Conservation (phyloP, 2,888 invertebrate genomes). For the Dioctria linearis region DNA sequence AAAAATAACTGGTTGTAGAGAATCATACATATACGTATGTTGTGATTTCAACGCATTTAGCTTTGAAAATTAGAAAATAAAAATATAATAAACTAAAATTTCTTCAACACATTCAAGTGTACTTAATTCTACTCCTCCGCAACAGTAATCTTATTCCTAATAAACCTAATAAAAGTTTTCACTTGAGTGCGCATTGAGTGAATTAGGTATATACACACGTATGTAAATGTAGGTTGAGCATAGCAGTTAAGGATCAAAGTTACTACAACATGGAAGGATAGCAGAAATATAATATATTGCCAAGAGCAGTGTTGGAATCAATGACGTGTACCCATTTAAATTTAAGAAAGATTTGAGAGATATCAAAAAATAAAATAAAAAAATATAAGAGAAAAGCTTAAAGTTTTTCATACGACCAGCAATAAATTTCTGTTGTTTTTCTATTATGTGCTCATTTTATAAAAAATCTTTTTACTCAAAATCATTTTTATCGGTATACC, state of each 20-base stretch:
- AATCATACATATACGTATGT: too few species aligned
- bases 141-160: too few species aligned
- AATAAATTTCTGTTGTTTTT: slow-evolving; percentile 8
- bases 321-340: background rate
- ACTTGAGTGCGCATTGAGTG: background rate
- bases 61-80: too few species aligned
- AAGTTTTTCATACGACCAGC: slow-evolving; percentile 22
- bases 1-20: too few species aligned
- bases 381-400: background rate
- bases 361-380: background rate
- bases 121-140: too few species aligned
- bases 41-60: too few species aligned
- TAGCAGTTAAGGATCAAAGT: slow-evolving; percentile 21
- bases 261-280: background rate
- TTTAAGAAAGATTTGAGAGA: background rate
- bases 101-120: too few species aligned
- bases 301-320: background rate
- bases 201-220: background rate
- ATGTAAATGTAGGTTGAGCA: background rate
- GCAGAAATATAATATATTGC: background rate
- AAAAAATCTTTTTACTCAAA: background rate
- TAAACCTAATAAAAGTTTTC: background rate
- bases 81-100: too few species aligned
- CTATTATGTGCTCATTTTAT: slow-evolving; percentile 2
- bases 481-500: too few species aligned